Conservation (phyloP, 2,113 vertebrate species). For the Gymnarchus niloticus region DNA sequence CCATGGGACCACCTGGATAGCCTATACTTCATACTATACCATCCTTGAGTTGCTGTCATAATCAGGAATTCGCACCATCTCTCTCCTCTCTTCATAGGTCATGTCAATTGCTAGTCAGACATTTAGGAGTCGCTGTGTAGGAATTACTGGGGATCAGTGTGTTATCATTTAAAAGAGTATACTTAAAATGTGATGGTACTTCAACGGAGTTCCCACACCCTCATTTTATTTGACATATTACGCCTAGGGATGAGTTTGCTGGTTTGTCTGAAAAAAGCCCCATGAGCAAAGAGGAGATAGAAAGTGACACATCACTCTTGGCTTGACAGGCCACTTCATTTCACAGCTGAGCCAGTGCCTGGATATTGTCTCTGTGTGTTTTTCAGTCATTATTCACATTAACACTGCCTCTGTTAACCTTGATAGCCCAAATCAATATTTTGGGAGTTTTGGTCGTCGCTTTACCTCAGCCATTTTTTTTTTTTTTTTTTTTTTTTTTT, state of each 20-base stretch:
- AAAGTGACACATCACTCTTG: background rate
- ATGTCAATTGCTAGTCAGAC: no score
- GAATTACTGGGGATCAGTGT: background rate
- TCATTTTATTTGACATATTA: background rate
- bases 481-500: no score
- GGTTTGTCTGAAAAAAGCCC: background rate
- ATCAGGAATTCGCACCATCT: background rate
- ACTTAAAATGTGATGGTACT: background rate
- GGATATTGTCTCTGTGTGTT: no score
- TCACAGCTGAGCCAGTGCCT: no score
- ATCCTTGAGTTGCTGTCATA: background rate
- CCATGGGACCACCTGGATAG: background rate
- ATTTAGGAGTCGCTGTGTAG: background rate
- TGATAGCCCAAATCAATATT: no score
- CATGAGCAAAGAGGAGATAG: background rate
- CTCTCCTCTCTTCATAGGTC: no score
- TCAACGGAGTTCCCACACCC: background rate
- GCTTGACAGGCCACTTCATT: no score
- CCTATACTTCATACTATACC: background rate
- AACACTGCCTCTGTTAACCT: no score
- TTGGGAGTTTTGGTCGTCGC: no score
- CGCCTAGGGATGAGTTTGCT: background rate
- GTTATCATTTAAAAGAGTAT: background rate
- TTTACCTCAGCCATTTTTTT: no score
- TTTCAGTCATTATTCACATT: no score